These are phyloP conservation scores for Trachymyrmex cornetzi DNA, from an alignment of 1,140 invertebrate species.

Conservation along the genomic window DNA sequence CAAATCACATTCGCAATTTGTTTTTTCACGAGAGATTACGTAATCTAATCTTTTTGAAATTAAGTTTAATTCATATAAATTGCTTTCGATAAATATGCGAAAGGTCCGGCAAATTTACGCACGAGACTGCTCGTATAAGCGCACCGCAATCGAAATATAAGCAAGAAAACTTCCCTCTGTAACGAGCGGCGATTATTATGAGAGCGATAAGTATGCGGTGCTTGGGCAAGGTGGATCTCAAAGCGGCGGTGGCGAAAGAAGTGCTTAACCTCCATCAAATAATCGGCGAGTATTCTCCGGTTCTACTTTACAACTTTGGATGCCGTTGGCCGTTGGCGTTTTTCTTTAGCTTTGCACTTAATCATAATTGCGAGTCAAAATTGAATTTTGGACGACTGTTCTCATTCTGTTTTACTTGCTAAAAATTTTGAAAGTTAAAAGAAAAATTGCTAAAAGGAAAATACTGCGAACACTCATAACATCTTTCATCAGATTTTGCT, in stretches of 20 bases:
- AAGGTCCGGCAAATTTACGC: conserved; percentile 33
- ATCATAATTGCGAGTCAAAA: background rate
- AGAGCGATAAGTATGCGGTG: conserved; percentile 60
- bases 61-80: conserved; percentile 33
- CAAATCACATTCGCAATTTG: background rate
- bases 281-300: conserved; percentile 31
- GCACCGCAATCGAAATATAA: background rate
- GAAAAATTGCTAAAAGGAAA: background rate
- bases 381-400: background rate
- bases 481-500: background rate
- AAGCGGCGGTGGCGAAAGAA: conserved; percentile 46
- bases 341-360: background rate
- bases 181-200: conserved; percentile 65
- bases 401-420: background rate
- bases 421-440: background rate
- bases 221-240: conserved; percentile 34
- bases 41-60: conserved; percentile 19
- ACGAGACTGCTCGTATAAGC: background rate
- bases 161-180: conserved; percentile 43
- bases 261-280: conserved; percentile 33
- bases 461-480: background rate
- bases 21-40: background rate
- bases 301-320: background rate
- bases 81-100: background rate
- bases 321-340: background rate